Conservation (phyloP, 2,888 invertebrate species). For the Pachliopta kotzebuea region DNA sequence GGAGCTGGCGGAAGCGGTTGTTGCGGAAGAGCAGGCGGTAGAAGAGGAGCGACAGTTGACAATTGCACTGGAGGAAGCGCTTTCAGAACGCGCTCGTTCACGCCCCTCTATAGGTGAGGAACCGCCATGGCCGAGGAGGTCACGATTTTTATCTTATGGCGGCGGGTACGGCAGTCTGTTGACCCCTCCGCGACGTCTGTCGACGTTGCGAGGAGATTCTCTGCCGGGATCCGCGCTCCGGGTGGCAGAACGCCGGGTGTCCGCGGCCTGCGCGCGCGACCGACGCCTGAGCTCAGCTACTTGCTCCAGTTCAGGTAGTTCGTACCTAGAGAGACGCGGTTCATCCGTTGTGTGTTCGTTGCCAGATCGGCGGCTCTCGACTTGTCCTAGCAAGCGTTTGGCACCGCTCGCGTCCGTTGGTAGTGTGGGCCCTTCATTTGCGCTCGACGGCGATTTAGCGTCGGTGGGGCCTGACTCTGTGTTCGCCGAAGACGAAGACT, state of each 20-base stretch:
- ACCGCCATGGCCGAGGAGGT: slow-evolving; percentile 73
- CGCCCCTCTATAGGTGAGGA: slow-evolving; percentile 85
- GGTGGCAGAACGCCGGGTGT: slow-evolving; percentile 73
- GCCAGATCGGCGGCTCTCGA: slow-evolving; percentile 90
- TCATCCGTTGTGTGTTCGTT: slow-evolving; percentile 89
- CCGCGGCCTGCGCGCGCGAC: slow-evolving; percentile 65
- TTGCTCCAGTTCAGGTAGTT: slow-evolving; percentile 91
- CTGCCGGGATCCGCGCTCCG: slow-evolving; percentile 81
- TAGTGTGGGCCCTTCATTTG: slow-evolving; percentile 86
- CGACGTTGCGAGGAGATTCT: slow-evolving; percentile 80
- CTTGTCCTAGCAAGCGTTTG: slow-evolving; percentile 83
- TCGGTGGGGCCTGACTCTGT: slow-evolving; percentile 90
- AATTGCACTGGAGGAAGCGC: slow-evolving; percentile 85
- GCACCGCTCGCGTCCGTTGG: slow-evolving; percentile 91
- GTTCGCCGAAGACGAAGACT: slow-evolving; percentile 85
- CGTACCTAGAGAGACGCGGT: slow-evolving; percentile 89
- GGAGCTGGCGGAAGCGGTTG: slow-evolving; percentile 88
- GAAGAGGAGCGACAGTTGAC: slow-evolving; percentile 88
- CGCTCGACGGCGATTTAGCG: slow-evolving; percentile 85
- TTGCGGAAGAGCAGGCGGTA: slow-evolving; percentile 83
- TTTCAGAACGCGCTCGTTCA: slow-evolving; percentile 71
- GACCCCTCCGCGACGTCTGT: slow-evolving; percentile 84
- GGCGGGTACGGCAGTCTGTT: slow-evolving; percentile 87
- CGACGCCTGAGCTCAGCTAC: slow-evolving; percentile 90
- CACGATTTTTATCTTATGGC: slow-evolving; percentile 73